Base-by-base conservation (phyloP, 1,140 invertebrate species). In the Hyles euphorbiae region DNA sequence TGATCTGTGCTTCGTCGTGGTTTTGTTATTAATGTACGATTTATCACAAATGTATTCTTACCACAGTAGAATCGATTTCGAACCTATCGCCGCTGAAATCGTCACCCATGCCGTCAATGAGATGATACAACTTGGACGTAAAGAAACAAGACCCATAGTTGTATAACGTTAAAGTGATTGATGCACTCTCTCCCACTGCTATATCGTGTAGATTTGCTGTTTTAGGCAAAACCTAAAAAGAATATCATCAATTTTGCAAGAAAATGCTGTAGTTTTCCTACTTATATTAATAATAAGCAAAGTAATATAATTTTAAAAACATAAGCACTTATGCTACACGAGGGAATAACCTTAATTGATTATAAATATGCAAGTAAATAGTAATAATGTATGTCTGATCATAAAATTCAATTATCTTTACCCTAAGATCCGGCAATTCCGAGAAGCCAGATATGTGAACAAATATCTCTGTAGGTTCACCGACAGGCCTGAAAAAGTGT, bases 101-200 rank as follows among this genome's bases (percentile, higher is more conserved):
- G 55, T 88, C 84, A 1, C 75, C 84, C 76, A 83, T 74, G 0
- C 84, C 84, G 22, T 77, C 53, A 2, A 78, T 81, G 2, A 59
- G n/a, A 50, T 80, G 65, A 56, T 79, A 85, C 34, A 88, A 55
- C 52, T 77, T 81, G 0, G 83, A 88, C 5, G 81, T 85, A 44
- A 81, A 86, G 50, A 63, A 81, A 53, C 85, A 88, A 4, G 83
- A 78, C n/a, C 81, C 72, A 33, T 77, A 74, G 55, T 88, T 88
- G 34, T 83, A 86, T 0, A 88, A 47, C 0, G 78, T 86, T 2
- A 86, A 36, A 8, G 67, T 44, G n/a, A 74, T 69, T 5, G 66
- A 63, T 2, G 50, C 52, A 8, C 61, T 83, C 36, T 83, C 76
- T 5, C 74, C 82, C 0, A 88, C 83, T 0, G 83, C 76, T 4